A percentile compares a stretch with the other conserved stretches of the same genome.
Conservation (phyloP, 2,113 vertebrate species). For the Dissostichus mawsoni region DNA sequence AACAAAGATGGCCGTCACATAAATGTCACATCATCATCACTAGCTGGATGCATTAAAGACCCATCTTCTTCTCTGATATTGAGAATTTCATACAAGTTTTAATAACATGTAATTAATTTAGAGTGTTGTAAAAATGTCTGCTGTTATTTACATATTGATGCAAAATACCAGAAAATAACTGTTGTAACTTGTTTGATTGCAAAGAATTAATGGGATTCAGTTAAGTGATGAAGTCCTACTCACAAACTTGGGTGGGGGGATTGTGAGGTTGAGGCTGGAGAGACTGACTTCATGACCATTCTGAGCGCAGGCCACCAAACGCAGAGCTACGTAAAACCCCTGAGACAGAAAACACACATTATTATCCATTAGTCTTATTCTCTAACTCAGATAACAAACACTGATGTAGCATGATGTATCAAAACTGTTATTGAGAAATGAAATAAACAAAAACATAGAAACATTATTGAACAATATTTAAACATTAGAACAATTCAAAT, state of each 20-base stretch:
- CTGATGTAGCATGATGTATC: neutral
- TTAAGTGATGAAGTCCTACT: slow-evolving; percentile 76
- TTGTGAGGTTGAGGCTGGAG: slow-evolving; percentile 86
- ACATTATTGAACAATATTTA: neutral
- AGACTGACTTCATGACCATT: slow-evolving; percentile 92
- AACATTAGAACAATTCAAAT: neutral
- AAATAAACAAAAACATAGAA: neutral
- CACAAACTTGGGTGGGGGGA: slow-evolving; percentile 96
- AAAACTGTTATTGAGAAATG: neutral
- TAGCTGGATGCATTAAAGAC: neutral
- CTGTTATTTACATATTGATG: neutral
- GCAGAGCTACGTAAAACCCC: slow-evolving; percentile 94
- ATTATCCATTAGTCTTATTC: neutral
- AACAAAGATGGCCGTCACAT: slow-evolving; percentile 6
- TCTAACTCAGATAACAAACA: neutral
- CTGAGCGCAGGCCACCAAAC: slow-evolving; percentile 95
- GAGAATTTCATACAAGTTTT: slow-evolving; percentile 2
- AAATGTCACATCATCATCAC: neutral
- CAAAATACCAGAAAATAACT: neutral
- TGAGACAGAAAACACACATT: slow-evolving; percentile 63
- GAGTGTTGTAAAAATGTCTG: too few species aligned
- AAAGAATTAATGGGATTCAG: neutral
- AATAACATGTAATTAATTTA: too few species aligned
- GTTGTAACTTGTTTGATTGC: neutral
- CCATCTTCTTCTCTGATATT: neutral